Conservation (phyloP, 2,113 vertebrate species). For the Rattus norvegicus region DNA sequence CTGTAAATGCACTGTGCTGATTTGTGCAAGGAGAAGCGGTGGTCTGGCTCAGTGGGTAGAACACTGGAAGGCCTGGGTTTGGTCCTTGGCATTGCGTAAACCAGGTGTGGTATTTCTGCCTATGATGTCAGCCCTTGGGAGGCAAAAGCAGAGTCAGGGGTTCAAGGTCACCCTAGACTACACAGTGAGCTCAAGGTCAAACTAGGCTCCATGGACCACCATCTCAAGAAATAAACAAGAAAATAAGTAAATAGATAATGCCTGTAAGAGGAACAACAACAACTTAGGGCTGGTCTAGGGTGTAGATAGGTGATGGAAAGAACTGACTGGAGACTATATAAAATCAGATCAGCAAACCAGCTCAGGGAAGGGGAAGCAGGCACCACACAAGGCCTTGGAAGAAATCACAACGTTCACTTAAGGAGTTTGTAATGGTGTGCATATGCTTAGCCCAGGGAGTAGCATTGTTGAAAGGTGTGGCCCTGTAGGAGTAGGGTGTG, state of each 20-base stretch:
- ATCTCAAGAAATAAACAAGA: neutral
- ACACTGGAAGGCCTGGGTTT: neutral
- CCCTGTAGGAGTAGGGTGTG: too few relatives aligned
- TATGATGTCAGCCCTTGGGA: neutral
- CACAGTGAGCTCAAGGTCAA: neutral
- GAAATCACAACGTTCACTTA: neutral
- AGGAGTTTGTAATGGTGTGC: too few relatives aligned
- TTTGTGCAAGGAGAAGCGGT: neutral
- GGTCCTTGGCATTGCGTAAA: neutral
- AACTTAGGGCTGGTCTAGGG: too few relatives aligned
- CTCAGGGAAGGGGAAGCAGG: neutral
- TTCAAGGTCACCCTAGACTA: neutral
- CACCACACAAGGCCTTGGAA: neutral
- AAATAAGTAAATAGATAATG: neutral
- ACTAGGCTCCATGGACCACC: neutral
- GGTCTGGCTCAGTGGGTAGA: neutral
- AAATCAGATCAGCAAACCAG: neutral
- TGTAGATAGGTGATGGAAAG: neutral
- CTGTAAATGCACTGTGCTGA: neutral
- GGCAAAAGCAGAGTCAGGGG: neutral
- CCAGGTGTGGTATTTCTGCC: too few relatives aligned
- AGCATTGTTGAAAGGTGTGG: too few relatives aligned
- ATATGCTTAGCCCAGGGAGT: too few relatives aligned
- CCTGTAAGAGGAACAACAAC: neutral
- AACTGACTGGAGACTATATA: neutral